Evolutionary conservation across 2,888 invertebrate species (phyloP).

Genomic region (Himalopsyche japonica): DNA sequence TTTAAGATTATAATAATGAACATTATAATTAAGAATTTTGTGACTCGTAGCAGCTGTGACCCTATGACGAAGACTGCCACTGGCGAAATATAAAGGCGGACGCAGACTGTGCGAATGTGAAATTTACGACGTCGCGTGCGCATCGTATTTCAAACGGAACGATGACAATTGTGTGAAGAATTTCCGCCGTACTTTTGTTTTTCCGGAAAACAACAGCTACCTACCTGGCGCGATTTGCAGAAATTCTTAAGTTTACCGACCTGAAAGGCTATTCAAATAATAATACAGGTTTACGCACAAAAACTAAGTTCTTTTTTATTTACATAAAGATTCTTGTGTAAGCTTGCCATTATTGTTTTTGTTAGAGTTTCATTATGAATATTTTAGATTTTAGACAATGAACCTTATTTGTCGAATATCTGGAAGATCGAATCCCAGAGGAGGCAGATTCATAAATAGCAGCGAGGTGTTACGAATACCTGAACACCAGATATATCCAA

Average conservation of each 20-base stretch:
- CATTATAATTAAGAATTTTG: too few species aligned
- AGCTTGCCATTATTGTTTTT: too few species aligned
- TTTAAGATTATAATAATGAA: too few species aligned
- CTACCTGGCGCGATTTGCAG: background rate
- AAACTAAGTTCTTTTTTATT: too few species aligned
- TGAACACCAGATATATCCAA: too few species aligned
- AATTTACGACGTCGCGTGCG: background rate
- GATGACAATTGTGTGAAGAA: background rate
- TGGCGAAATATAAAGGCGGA: background rate
- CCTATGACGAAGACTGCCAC: background rate
- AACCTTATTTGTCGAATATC: too few species aligned
- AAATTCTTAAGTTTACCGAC: background rate
- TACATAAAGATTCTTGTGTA: too few species aligned
- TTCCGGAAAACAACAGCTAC: background rate
- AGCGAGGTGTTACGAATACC: too few species aligned
- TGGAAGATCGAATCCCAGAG: too few species aligned
- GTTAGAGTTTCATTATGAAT: too few species aligned
- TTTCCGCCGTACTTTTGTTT: background rate
- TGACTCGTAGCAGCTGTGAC: background rate
- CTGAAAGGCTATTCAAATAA: background rate
- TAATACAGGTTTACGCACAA: background rate
- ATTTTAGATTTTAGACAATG: too few species aligned
- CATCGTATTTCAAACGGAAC: background rate
- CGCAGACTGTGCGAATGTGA: background rate
- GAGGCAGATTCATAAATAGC: too few species aligned